phyloP scores from a whole-genome alignment of 2,797 vertebrate species.

The Channallabes apus region DNA sequence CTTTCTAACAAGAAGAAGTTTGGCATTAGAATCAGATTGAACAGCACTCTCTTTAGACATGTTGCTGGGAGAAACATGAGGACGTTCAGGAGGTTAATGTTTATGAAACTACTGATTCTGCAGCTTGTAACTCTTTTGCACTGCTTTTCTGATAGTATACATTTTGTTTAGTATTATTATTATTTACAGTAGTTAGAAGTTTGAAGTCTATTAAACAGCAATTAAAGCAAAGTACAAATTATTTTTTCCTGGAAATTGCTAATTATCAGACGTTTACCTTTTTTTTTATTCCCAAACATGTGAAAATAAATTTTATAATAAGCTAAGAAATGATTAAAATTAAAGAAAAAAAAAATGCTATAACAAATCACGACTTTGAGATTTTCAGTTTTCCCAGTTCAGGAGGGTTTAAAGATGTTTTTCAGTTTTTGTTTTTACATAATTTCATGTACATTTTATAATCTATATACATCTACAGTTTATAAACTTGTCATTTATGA shows the following conservation, averaged over 20 bases:
- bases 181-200: background rate
- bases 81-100: too few species aligned
- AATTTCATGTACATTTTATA: background rate
- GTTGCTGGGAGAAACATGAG: too few species aligned
- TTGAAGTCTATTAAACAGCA: too few species aligned
- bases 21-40: too few species aligned
- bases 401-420: background rate
- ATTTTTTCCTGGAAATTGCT: background rate
- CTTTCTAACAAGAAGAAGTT: too few species aligned
- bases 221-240: background rate
- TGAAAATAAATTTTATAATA: background rate
- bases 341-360: background rate
- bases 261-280: too few species aligned
- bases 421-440: background rate
- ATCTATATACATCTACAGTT: background rate
- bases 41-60: too few species aligned
- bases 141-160: background rate
- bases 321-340: too few species aligned
- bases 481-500: conserved; percentile 13
- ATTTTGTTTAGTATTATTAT: background rate
- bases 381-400: background rate
- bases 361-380: background rate
- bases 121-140: too few species aligned
- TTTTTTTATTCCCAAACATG: background rate
- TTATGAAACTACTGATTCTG: background rate